A percentile compares a stretch with the other conserved stretches of the same genome.
These are phyloP conservation scores for Dissostichus mawsoni DNA, from an alignment of 2,113 vertebrate species.

Conservation along the genomic window DNA sequence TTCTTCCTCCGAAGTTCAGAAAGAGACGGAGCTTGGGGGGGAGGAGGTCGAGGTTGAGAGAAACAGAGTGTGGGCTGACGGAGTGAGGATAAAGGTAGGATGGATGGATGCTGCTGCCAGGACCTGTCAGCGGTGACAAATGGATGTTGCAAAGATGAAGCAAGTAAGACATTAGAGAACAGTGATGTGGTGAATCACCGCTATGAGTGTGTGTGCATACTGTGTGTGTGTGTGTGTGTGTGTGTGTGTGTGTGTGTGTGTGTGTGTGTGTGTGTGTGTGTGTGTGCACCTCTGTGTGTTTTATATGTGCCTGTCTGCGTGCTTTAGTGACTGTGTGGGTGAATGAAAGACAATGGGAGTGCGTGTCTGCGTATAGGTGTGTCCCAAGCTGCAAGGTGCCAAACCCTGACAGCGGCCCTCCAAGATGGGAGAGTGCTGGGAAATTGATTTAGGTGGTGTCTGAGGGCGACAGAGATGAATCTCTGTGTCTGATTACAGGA, in stretches of 20 bases:
- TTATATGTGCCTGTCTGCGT: slow-evolving; percentile 38
- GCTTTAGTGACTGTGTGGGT: slow-evolving; percentile 51
- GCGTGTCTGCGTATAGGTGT: slow-evolving; percentile 41
- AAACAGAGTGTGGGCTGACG: slow-evolving; percentile 60
- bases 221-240: not conserved
- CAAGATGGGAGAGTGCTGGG: slow-evolving; percentile 71
- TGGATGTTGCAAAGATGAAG: slow-evolving; percentile 80
- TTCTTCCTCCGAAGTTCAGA: slow-evolving; percentile 47
- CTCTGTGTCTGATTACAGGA: slow-evolving; percentile 74
- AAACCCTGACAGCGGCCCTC: slow-evolving; percentile 69
- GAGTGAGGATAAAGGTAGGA: slow-evolving; percentile 68
- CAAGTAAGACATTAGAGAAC: slow-evolving; percentile 83
- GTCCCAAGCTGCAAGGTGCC: slow-evolving; percentile 64
- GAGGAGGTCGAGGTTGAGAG: slow-evolving; percentile 25
- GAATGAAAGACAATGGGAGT: slow-evolving; percentile 52
- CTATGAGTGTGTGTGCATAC: slow-evolving; percentile 46
- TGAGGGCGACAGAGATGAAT: slow-evolving; percentile 80
- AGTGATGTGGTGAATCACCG: slow-evolving; percentile 76
- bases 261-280: slow-evolving; percentile 16
- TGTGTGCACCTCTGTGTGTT: slow-evolving; percentile 1
- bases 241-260: slow-evolving; percentile 35
- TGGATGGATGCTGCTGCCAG: slow-evolving; percentile 78
- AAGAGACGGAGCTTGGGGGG: slow-evolving; percentile 9
- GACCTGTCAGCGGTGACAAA: slow-evolving; percentile 81
- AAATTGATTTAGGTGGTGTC: slow-evolving; percentile 79